Conservation (phyloP, 1,140 invertebrate genomes). For the Zaprionus inermis region DNA sequence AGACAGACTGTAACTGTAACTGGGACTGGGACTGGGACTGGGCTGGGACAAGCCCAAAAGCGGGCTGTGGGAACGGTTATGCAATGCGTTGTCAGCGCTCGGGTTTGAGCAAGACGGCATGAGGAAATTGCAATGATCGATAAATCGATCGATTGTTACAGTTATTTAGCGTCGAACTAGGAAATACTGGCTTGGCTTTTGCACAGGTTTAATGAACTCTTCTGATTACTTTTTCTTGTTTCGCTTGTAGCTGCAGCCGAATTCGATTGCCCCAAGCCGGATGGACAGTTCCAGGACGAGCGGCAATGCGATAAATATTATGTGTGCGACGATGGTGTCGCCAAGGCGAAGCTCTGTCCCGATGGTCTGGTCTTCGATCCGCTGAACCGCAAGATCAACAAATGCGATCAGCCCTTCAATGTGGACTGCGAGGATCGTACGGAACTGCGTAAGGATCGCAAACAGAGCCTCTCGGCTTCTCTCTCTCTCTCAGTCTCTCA, state of each 20-base stretch:
- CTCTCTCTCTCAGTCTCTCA: not conserved
- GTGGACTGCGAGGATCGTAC: slow-evolving; percentile 94
- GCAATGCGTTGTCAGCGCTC: slow-evolving; percentile 7
- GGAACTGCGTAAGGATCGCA: slow-evolving; percentile 90
- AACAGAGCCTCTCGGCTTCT: not conserved
- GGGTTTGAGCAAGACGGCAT: slow-evolving; percentile 5
- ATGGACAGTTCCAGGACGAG: slow-evolving; percentile 91
- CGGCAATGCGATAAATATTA: slow-evolving; percentile 94
- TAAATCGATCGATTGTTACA: slow-evolving; percentile 45
- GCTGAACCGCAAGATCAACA: slow-evolving; percentile 92
- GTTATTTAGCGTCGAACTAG: slow-evolving; percentile 55
- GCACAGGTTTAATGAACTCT: slow-evolving; percentile 44
- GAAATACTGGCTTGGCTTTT: slow-evolving; percentile 23
- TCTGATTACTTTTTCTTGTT: slow-evolving; percentile 14
- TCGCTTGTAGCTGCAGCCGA: slow-evolving; percentile 69
- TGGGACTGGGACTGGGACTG: not conserved
- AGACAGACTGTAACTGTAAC: not conserved
- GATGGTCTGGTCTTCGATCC: slow-evolving; percentile 95
- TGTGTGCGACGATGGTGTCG: slow-evolving; percentile 90
- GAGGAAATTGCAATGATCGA: slow-evolving; percentile 23
- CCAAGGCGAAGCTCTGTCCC: slow-evolving; percentile 91
- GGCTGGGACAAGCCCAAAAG: slow-evolving; percentile 7
- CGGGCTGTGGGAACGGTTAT: slow-evolving; percentile 13
- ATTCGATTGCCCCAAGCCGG: slow-evolving; percentile 91
- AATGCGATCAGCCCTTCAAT: slow-evolving; percentile 95